Conservation (phyloP, 2,113 vertebrate species). For the Bombycilla garrulus region DNA sequence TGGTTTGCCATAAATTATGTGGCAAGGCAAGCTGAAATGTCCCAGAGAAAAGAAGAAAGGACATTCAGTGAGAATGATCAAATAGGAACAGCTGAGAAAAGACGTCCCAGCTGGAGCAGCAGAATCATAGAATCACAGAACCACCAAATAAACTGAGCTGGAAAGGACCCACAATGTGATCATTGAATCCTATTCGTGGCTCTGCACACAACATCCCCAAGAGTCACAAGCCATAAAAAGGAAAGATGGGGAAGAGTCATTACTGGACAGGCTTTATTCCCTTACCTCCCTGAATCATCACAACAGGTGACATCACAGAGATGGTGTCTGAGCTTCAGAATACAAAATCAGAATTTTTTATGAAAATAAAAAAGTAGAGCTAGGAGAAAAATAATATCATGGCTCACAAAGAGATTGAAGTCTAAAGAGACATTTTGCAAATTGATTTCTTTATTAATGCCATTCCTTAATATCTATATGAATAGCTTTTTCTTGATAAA, state of each 20-base stretch:
- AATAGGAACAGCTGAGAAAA: background rate
- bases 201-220: fast-evolving
- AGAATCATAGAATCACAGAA: background rate
- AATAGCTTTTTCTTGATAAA: background rate
- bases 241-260: background rate
- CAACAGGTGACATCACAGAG: background rate
- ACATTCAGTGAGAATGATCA: background rate
- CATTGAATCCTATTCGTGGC: fast-evolving
- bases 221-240: background rate
- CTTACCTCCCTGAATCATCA: background rate
- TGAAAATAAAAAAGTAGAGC: background rate
- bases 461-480: background rate
- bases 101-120: background rate
- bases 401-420: background rate
- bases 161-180: background rate
- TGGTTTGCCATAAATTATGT: background rate
- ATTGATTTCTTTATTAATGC: background rate
- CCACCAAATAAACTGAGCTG: fast-evolving
- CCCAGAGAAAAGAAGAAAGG: background rate
- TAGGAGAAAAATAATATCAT: background rate
- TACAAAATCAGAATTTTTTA: background rate
- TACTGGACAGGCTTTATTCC: background rate
- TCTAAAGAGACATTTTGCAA: background rate
- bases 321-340: background rate
- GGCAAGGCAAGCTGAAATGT: background rate